Base-by-base conservation (phyloP, 2,113 vertebrate genomes). In the Crypturellus undulatus region DNA sequence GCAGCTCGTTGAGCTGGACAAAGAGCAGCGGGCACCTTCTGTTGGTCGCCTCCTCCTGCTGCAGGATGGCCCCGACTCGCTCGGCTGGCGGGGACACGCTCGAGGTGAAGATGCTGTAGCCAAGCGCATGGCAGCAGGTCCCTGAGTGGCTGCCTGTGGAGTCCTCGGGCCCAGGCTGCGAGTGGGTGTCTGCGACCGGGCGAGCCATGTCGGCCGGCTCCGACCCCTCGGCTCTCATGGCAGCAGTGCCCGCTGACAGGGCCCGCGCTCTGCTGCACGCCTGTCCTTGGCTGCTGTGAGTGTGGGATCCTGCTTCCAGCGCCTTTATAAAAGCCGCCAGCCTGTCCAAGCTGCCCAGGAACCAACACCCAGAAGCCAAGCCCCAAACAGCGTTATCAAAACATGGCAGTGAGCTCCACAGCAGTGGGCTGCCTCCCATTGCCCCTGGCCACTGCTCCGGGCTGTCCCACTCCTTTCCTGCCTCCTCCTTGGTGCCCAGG, bases 1-100 rank as follows among this genome's bases (percentile, higher is more conserved):
- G 64, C 49, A 98, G 96, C 40, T 98, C 98, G 52, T 98, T 98
- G 69, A 98, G 96, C 89, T 98, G 98, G 88, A 98, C 91, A 92
- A 98, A 98, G 79, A 98, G 97, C 47, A 71, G 77, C 0, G 96
- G 95, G 43, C 45, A 63, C 70, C n/a, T 73, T 38, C 56, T 5
- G 2, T 87, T 77, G 18, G 69, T 49, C 3, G 3, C 12, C 18
- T 95, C 92, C 28, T 95, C 78, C 71, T 10, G 43, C 19, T 71
- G 92, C 72, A 81, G 78, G 73, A 72, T 4, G 1, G 84, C 84
- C 34, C 52, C 11, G 1, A 76, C 78, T 68, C 3, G 5, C 62
- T 75, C 11, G 1, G 75, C 45, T 0, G 24, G 69, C n/a, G 82
- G 19, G 47, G 84, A 79, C 15, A 24, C n/a, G 36, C 75, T 56